Conservation (phyloP, 2,797 vertebrate species). For the Coilia nasus region DNA sequence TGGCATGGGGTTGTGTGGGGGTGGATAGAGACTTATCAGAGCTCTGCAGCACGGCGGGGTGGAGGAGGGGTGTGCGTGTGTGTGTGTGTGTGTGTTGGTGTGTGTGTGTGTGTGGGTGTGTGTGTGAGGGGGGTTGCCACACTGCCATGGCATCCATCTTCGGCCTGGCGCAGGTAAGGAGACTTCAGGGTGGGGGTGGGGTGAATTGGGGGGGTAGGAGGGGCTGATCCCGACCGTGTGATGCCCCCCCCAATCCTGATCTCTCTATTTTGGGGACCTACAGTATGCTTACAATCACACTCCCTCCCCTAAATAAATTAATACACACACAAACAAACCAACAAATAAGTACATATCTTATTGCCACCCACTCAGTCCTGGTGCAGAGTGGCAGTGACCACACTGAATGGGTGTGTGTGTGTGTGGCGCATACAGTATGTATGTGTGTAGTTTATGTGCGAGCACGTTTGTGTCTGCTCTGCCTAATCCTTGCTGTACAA, state of each 20-base stretch:
- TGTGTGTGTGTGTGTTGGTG: too few species aligned
- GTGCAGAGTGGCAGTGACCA: not conserved
- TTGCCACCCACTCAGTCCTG: too few species aligned
- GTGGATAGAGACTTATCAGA: constrained; percentile 23
- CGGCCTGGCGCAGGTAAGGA: constrained; percentile 11
- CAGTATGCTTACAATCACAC: not conserved
- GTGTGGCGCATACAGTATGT: not conserved
- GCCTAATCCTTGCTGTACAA: not conserved
- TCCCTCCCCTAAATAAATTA: too few species aligned
- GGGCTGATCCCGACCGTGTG: not conserved
- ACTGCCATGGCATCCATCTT: constrained; percentile 18
- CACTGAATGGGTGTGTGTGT: not conserved
- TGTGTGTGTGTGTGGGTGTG: too few species aligned
- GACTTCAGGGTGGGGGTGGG: not conserved
- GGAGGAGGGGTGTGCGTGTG: not conserved
- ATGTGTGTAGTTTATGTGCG: not conserved
- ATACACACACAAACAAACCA: too few species aligned
- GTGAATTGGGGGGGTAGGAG: not conserved
- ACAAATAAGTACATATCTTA: too few species aligned
- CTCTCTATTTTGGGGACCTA: constrained; percentile 13
- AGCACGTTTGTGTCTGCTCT: not conserved
- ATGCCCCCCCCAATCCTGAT: constrained; percentile 10
- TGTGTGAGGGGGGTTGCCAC: not conserved
- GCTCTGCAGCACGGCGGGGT: constrained; percentile 4
- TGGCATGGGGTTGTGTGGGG: not conserved